Evolutionary conservation across 2,113 vertebrate genomes (phyloP).

Genomic region (Proterorhinus semilunaris): DNA sequence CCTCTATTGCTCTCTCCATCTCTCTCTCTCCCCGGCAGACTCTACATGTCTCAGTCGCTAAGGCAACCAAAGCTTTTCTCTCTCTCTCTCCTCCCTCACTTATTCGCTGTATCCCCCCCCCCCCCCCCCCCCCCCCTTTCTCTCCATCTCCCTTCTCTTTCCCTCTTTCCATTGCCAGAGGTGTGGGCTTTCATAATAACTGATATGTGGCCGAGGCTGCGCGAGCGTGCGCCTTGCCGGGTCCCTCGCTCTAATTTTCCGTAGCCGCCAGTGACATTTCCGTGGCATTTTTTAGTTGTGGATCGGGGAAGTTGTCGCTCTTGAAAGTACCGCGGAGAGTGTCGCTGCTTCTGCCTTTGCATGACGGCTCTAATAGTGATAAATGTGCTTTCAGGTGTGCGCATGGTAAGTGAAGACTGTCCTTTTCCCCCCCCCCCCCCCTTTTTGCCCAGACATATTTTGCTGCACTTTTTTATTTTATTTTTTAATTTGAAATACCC

Average conservation of each 20-base stretch:
- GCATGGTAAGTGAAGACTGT: constrained; percentile 24
- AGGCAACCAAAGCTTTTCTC: constrained; percentile 83
- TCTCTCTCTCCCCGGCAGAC: constrained; percentile 63
- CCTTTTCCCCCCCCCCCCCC: no score
- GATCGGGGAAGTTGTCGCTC: constrained; percentile 50
- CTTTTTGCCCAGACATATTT: constrained; percentile 20
- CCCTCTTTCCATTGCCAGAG: constrained; percentile 77
- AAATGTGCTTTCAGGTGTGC: constrained; percentile 59
- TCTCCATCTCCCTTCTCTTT: constrained; percentile 68
- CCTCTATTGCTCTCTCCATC: constrained; percentile 51
- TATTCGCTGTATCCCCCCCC: constrained; percentile 70
- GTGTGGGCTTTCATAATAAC: constrained; percentile 74
- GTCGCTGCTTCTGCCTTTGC: constrained; percentile 35
- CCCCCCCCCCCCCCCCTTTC: constrained; percentile 69
- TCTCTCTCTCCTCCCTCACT: constrained; percentile 38
- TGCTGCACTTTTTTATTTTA: constrained; percentile 36
- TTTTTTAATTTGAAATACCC: constrained; percentile 39
- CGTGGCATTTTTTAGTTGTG: constrained; percentile 60
- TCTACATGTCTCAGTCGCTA: constrained; percentile 81
- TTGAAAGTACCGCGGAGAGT: constrained; percentile 54
- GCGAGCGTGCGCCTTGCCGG: constrained; percentile 24
- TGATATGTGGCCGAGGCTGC: constrained; percentile 63
- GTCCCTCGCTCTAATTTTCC: constrained; percentile 12
- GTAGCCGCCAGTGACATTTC: constrained; percentile 54
- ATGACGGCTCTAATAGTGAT: constrained; percentile 55